phyloP scores from a whole-genome alignment of 2,113 vertebrate genomes.

The Natator depressus region DNA sequence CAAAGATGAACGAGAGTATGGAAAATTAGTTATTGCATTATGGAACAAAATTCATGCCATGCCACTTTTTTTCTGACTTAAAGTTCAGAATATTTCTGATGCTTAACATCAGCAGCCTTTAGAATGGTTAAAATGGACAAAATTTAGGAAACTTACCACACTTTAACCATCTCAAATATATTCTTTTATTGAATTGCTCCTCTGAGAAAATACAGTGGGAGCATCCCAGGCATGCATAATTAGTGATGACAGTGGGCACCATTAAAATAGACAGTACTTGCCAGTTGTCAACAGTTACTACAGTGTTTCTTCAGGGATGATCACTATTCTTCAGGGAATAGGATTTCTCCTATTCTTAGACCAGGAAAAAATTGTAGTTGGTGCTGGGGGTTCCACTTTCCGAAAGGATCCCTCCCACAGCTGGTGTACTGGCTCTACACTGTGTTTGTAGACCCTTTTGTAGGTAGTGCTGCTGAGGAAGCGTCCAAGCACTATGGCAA shows the following conservation, averaged over 20 bases:
- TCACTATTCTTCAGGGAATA: neutral
- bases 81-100: neutral
- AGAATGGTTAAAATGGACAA: neutral
- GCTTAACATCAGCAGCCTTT: neutral
- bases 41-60: neutral
- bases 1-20: neutral
- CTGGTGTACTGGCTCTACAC: neutral
- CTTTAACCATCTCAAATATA: neutral
- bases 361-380: neutral
- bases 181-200: neutral
- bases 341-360: neutral
- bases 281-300: neutral
- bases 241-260: neutral
- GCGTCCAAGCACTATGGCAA: neutral
- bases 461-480: neutral
- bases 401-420: neutral
- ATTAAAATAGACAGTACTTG: neutral
- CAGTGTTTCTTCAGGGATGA: neutral
- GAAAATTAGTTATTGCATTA: rapidly evolving
- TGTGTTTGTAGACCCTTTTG: neutral
- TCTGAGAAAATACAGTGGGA: neutral
- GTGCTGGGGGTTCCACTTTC: neutral
- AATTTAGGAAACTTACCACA: neutral
- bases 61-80: neutral
- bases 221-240: neutral